Base-by-base conservation (phyloP, 2,888 invertebrate genomes). In the Hartigia nigra region DNA sequence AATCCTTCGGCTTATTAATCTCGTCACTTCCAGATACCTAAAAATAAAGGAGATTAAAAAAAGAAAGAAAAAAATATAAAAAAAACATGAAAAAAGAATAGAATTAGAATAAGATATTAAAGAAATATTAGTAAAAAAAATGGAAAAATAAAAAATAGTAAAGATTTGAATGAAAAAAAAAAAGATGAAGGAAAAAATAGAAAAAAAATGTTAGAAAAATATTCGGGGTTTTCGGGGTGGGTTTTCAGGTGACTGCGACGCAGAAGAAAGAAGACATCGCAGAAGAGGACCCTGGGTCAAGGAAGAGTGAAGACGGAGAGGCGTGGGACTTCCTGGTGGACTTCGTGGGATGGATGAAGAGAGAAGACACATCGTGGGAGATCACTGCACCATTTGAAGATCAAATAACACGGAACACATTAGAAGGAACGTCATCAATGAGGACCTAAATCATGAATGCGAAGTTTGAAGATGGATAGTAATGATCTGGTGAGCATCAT, bases 291-390 rank as follows among this genome's bases (percentile, higher is more conserved):
- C 39, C 55, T 23, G 23, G 55, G 35, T 23, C 72, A 77, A 74
- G 77, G 74, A 78, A 78, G 76, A 76, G 77, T 74, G 74, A 81
- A 78, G 78, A 74, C 78, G 79, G 37, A 69, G 37, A 23, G 12
- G 31, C 72, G 72, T 34, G 72, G 72, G 72, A 72, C 4, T 72
- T 72, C 72, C 31, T 3, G 72, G 12, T 32, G 31, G 72, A 34
- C 72, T 31, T 32, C 72, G 72, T 72, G 72, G 72, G 72, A 72
- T 72, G 55, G 23, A 55, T 55, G 55, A 55, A 55, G 55, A 55
- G 9, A 5, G 39, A 55, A 55, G 23, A 55, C 9, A 55, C 55
- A 0, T 55, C 55, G 14, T 23, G 55, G 55, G 23, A 55, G 5
- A 55, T 55, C 55, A 55, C 9, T 55, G 23, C 55, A 55, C 23